These are phyloP conservation scores for Eriocheir sinensis DNA, from an alignment of 1,140 invertebrate genomes.

Conservation along the genomic window DNA sequence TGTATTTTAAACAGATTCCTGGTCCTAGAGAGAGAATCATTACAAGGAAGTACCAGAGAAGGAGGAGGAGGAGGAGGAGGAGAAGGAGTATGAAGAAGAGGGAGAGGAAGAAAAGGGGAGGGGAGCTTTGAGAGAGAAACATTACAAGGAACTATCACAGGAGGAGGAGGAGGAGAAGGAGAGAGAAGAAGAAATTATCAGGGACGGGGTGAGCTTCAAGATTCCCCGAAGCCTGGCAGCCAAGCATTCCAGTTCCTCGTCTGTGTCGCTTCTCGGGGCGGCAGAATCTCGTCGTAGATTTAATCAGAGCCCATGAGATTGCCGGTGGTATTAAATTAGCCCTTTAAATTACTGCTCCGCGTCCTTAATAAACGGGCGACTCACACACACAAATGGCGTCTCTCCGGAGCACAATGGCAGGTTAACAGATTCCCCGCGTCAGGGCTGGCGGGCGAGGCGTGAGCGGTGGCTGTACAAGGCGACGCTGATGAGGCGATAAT, in stretches of 20 bases:
- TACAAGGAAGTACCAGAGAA: no score
- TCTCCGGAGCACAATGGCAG: not conserved
- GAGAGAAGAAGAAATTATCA: no score
- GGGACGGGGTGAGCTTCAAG: not conserved
- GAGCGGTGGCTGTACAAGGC: not conserved
- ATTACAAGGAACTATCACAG: not conserved
- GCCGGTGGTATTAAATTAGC: conserved; percentile 13
- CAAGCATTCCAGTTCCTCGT: not conserved
- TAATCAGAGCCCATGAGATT: conserved; percentile 15
- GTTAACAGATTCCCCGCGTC: not conserved
- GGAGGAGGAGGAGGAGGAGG: no score
- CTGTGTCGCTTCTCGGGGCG: not conserved
- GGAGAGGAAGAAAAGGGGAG: no score
- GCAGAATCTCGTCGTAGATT: conserved; percentile 15
- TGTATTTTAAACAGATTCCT: no score
- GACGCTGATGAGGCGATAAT: not conserved
- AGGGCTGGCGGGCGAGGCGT: not conserved
- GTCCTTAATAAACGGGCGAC: not conserved
- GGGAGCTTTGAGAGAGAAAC: no score
- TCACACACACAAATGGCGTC: not conserved
- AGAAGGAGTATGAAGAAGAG: no score
- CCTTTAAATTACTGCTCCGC: conserved; percentile 15
- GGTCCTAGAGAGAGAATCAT: no score
- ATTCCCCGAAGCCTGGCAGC: not conserved
- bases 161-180: not conserved